phyloP scores from a whole-genome alignment of 2,113 vertebrate species.

The Onychorhynchus coronatus region DNA sequence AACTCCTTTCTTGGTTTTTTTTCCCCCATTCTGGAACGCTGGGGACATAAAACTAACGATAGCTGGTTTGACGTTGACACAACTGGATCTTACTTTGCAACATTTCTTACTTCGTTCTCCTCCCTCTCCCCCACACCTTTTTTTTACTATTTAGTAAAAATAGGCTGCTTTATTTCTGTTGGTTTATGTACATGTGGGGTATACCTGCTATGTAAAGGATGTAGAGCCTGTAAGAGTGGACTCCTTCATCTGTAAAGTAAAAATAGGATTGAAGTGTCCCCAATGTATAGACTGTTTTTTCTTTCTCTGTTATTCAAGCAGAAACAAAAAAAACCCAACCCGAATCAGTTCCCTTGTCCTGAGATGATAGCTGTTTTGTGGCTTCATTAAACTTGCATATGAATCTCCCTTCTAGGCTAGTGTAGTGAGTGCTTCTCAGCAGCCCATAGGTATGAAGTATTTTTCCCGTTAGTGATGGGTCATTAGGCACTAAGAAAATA shows the following conservation, averaged over 20 bases:
- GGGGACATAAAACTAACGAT: neutral
- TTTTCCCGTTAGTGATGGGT: neutral
- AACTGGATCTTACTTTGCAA: neutral
- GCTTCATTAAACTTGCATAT: neutral
- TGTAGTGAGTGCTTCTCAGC: neutral
- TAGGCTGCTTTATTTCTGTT: neutral
- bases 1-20: neutral
- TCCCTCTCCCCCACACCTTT: fast-evolving
- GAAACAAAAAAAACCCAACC: neutral
- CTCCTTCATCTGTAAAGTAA: neutral
- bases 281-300: fast-evolving
- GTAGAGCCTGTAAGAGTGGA: neutral
- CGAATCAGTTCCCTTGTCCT: neutral
- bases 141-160: neutral
- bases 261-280: neutral
- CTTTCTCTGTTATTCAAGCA: neutral
- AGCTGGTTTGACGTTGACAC: neutral
- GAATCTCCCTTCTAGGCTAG: neutral
- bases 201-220: neutral
- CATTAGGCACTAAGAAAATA: neutral
- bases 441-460: neutral
- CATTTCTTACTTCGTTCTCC: neutral
- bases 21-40: fast-evolving
- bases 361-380: neutral
- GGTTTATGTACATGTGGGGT: neutral